Conservation (phyloP, 1,140 invertebrate genomes). For the Eumeta japonica region DNA sequence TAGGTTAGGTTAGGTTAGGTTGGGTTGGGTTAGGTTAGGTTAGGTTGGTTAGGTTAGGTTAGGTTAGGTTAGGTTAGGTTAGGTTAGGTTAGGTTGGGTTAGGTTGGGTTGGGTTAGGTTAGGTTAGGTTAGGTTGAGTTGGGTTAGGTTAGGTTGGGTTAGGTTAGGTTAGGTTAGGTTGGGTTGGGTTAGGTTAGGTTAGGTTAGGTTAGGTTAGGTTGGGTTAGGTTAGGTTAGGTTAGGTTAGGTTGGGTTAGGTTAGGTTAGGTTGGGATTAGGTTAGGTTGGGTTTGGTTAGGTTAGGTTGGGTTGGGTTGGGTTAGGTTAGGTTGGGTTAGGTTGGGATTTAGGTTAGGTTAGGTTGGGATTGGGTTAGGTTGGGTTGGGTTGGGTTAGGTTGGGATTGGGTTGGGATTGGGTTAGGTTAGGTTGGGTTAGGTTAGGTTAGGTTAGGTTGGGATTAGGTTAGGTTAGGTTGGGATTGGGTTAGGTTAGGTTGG, state of each 20-base stretch:
- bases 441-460: slow-evolving; percentile 31
- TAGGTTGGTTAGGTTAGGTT: no score
- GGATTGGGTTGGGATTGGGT: no score
- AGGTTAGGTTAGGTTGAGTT: no score
- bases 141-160: no score
- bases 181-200: slow-evolving; percentile 17
- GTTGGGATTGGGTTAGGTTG: no score
- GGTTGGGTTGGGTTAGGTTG: slow-evolving; percentile 32
- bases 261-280: no score
- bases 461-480: no score
- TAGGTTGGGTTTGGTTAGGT: slow-evolving; percentile 31
- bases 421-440: slow-evolving; percentile 28
- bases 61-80: no score
- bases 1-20: slow-evolving; percentile 22
- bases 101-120: no score
- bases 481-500: slow-evolving; percentile 28
- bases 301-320: slow-evolving; percentile 33
- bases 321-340: no score
- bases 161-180: slow-evolving; percentile 17
- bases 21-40: no score
- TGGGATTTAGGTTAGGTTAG: slow-evolving; percentile 31
- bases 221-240: slow-evolving; percentile 32
- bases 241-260: slow-evolving; percentile 32
- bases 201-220: slow-evolving; percentile 25
- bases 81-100: no score